Evolutionary conservation across 2,113 vertebrate species (phyloP), one percentile per base, ranked within the genome.

Genomic region (Macroglossus sobrinus): DNA sequence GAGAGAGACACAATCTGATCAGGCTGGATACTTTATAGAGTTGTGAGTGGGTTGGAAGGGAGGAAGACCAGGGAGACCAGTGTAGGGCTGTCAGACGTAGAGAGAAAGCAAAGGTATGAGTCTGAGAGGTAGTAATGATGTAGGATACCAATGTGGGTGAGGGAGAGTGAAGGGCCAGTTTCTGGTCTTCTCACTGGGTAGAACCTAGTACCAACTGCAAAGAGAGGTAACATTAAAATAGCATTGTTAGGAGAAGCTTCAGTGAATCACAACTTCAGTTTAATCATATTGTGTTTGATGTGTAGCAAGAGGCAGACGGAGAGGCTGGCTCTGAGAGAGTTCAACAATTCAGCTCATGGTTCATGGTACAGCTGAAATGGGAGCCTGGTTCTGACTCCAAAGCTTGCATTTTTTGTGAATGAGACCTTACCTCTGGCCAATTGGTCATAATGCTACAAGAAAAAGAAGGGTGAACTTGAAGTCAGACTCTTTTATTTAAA

Each of bases 121-220:
- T 30, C 38, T 35, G 38, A 74, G 13, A 55, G 21, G 28, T 24
- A 50, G 4, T 26, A 64, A 28, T 0, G 1, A 8, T 28, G 28
- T 14, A 9, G 11, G 12, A 30, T 69, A 33, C 2, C 1, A 35
- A 30, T 3, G 24, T n/a, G 2, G 3, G 0, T 30, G 8, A 59
- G n/a, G 24, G 21, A 16, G 18, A 47, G 18, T 35, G 8, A 4
- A 43, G n/a, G 24, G 59, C 40, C 59, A 38, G 12, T 12, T 47
- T 69, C 50, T 86, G 7, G 2, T 61, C 68, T 72, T 18, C 8
- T 89, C 38, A 10, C 11, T 86, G 47, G 24, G 40, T 45, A 55
- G 57, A 45, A 71, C 13, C 40, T 59, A 26, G 21, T 7, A 35
- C 33, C 3, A 11, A 13, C 18, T 1, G 2, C 40, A 53, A 66